Percentiles rank a stretch among this genome's conserved stretches.
These are phyloP conservation scores for Mesoclemmys tuberculata DNA, from an alignment of 2,113 vertebrate species.

Conservation along the genomic window DNA sequence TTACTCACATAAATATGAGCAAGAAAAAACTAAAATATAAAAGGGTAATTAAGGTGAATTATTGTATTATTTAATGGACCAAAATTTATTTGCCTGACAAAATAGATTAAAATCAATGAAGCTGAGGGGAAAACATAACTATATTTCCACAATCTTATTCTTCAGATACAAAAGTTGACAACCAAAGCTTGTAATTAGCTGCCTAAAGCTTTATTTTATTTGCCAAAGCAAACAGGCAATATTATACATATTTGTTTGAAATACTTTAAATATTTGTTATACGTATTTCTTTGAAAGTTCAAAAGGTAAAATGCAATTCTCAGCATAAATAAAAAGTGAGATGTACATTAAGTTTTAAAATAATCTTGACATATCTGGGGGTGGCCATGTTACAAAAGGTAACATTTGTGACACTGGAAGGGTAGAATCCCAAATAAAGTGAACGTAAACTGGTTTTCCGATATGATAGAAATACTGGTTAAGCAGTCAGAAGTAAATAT, in stretches of 20 bases:
- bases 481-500: background rate
- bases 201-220: background rate
- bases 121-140: background rate
- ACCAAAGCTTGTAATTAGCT: background rate
- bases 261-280: background rate
- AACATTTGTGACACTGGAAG: background rate
- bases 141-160: background rate
- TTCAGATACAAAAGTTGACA: background rate
- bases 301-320: background rate
- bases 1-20: background rate
- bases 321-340: background rate
- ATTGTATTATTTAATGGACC: background rate
- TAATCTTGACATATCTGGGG: background rate
- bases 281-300: background rate
- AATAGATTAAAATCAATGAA: constrained; percentile 20
- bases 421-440: background rate
- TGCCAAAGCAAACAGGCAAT: background rate
- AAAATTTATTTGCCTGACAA: constrained; percentile 35
- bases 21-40: background rate
- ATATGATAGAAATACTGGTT: background rate
- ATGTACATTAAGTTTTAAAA: background rate
- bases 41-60: background rate
- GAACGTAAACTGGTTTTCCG: background rate
- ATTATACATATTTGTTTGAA: background rate
- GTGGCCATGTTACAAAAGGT: background rate